phyloP scores from a whole-genome alignment of 92 coral and sea anemone genomes.

The Phenganax marumi region DNA sequence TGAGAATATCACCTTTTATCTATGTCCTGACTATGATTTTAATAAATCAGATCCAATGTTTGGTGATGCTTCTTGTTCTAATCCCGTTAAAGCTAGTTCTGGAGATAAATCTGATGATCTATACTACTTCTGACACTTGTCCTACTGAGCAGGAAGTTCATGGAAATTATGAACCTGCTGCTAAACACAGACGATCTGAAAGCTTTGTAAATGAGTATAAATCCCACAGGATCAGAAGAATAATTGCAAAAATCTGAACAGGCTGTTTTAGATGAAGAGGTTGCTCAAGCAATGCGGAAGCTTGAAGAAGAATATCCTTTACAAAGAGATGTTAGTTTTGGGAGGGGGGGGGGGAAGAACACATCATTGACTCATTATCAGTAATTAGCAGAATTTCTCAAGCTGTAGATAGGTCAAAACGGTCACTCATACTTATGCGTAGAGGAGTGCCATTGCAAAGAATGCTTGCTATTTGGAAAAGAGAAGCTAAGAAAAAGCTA shows the following conservation, averaged over 20 bases:
- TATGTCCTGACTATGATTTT: slow-evolving; percentile 49
- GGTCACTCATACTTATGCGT: slow-evolving; percentile 22
- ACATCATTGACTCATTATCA: not conserved
- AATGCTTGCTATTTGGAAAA: slow-evolving; percentile 34
- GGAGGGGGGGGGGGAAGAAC: not conserved
- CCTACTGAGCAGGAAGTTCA: not conserved
- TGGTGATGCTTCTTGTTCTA: not conserved
- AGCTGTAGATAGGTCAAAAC: slow-evolving; percentile 24
- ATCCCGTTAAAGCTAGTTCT: not conserved
- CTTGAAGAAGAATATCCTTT: not conserved
- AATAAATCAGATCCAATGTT: slow-evolving; percentile 46
- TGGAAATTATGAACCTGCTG: not conserved
- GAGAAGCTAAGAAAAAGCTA: slow-evolving; percentile 23
- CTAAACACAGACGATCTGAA: slow-evolving; percentile 3
- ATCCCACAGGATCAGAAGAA: not conserved
- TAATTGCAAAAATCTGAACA: not conserved
- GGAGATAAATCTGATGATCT: not conserved
- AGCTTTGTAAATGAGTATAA: not conserved
- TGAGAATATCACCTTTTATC: slow-evolving; percentile 57
- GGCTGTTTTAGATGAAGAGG: slow-evolving; percentile 2
- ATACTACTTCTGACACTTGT: not conserved
- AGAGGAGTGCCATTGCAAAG: slow-evolving; percentile 35
- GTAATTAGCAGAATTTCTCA: slow-evolving; percentile 3
- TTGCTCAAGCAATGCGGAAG: slow-evolving; percentile 22
- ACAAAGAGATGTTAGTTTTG: not conserved